These are phyloP conservation scores for Buceros bicornis DNA, from an alignment of 2,797 vertebrate species.

Conservation along the genomic window DNA sequence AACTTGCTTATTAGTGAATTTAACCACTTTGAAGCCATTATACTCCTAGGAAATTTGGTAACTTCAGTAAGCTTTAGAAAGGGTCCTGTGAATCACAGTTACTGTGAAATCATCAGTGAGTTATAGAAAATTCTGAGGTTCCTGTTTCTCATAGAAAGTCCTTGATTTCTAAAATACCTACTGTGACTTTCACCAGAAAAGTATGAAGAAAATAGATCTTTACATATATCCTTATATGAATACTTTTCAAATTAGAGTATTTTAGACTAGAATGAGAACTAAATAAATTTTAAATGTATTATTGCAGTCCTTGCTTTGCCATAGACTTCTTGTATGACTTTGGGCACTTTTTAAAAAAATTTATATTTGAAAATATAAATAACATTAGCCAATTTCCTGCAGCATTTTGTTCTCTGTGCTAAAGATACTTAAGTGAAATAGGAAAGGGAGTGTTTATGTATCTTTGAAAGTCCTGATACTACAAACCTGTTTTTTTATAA, in stretches of 20 bases:
- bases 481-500: not conserved
- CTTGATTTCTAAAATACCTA: not conserved
- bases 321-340: not conserved
- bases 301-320: not conserved
- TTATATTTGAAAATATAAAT: not conserved
- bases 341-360: not conserved
- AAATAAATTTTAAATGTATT: not conserved
- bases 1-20: not conserved
- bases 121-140: not conserved
- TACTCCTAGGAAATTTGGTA: not conserved
- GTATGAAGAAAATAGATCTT: not conserved
- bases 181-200: not conserved
- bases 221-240: not conserved
- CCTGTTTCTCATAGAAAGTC: not conserved
- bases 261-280: not conserved
- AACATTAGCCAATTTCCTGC: not conserved
- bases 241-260: not conserved
- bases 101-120: not conserved
- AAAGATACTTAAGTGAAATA: not conserved
- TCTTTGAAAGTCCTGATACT: not conserved
- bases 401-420: not conserved
- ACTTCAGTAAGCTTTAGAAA: not conserved
- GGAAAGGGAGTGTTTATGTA: not conserved
- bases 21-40: not conserved
- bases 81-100: not conserved